Evolutionary conservation across 2,888 invertebrate genomes (phyloP), one percentile per base, ranked within the genome.

Genomic region (Callosobruchus maculatus): DNA sequence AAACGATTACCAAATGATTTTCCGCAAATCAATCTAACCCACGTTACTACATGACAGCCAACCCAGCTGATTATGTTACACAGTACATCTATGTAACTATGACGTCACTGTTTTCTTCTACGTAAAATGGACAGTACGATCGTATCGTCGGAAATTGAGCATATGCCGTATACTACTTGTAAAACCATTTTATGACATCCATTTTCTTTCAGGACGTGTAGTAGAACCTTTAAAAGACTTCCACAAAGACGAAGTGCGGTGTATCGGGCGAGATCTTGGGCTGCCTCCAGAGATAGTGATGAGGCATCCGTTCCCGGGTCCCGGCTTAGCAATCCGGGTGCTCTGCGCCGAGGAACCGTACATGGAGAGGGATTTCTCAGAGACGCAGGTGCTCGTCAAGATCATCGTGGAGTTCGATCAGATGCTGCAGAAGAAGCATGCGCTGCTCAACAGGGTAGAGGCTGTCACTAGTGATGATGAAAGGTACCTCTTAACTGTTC

Each of bases 191-290:
- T n/a, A n/a, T n/a, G n/a, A n/a, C n/a, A n/a, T n/a, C n/a, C n/a
- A n/a, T 30, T 30, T 49, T 49, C 18, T 49, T 49, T 49, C 49
- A 78, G 78, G 98, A 18, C 90, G 96, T 73, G 98, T 99, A 21
- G 94, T 99, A 18, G 99, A 99, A 87, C 99, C 99, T n/a, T 90
- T 99, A 74, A 94, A 94, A 88, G 99, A 99, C 89, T 99, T 99
- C 86, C 99, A 99, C 88, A 99, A 99, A 89, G 99, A 99, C 85
- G 99, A 99, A 90, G 96, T 97, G 22, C 91, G 99, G 75, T 91
- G 91, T 74, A 88, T 99, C 78, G 99, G 99, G 72, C 89, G 92
- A 83, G 97, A 97, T 88, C 90, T 99, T 74, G 97, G 97, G 0
- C 90, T 99, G 77, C 95, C 98, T 13, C 86, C 91, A 68, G 92